Evolutionary conservation across 2,888 invertebrate genomes (phyloP).

Genomic region (Luperina testacea): DNA sequence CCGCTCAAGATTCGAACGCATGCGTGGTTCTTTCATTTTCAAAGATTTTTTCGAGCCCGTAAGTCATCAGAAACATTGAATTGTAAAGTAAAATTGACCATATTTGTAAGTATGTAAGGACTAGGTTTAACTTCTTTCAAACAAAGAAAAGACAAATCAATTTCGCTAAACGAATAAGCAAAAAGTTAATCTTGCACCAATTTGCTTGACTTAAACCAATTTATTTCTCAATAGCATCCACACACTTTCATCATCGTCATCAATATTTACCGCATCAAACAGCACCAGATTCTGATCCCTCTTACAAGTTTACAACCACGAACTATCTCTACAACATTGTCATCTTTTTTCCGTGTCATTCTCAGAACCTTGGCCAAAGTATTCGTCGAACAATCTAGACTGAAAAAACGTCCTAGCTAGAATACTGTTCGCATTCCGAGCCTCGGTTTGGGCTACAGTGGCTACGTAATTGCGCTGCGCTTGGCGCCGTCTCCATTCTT

Average conservation of each 20-base stretch:
- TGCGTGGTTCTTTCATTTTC: not conserved
- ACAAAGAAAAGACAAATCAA: not conserved
- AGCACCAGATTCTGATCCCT: slow-evolving; percentile 3
- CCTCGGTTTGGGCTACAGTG: slow-evolving; percentile 71
- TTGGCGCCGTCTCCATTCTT: slow-evolving; percentile 87
- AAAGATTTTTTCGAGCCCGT: not conserved
- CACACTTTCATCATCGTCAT: not conserved
- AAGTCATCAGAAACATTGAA: not conserved
- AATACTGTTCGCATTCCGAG: slow-evolving; percentile 73
- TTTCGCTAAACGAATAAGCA: not conserved
- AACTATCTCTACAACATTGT: slow-evolving; percentile 59
- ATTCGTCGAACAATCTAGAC: slow-evolving; percentile 76
- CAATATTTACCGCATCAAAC: not conserved
- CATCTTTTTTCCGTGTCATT: slow-evolving; percentile 64
- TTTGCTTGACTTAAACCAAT: not conserved
- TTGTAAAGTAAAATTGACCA: not conserved
- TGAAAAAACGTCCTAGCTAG: slow-evolving; percentile 77
- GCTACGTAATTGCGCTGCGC: slow-evolving; percentile 85
- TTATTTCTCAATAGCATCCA: not conserved
- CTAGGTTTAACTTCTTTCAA: not conserved
- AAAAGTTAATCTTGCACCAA: not conserved
- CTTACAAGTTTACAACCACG: slow-evolving; percentile 28
- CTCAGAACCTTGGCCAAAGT: slow-evolving; percentile 69
- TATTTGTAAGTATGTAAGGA: too few relatives aligned
- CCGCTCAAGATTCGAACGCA: not conserved